Percentiles rank a stretch among this genome's conserved stretches.
Conservation (phyloP, 2,797 vertebrate species). For the Eospalax fontanierii region DNA sequence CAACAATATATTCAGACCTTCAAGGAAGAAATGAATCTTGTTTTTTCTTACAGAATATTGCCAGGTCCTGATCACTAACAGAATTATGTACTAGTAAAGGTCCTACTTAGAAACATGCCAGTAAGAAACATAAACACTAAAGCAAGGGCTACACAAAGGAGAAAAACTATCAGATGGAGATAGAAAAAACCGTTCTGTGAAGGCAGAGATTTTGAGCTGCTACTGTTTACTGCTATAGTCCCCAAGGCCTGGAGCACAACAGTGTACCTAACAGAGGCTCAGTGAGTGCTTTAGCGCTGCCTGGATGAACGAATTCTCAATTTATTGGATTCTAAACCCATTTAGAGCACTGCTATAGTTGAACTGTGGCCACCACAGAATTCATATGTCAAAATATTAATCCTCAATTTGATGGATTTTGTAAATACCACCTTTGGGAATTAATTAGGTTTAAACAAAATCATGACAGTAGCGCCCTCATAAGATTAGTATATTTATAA, state of each 20-base stretch:
- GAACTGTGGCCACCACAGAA: neutral
- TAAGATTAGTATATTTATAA: neutral
- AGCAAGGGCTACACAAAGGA: neutral
- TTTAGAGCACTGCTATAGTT: neutral
- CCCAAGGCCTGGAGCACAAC: neutral
- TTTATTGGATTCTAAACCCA: neutral
- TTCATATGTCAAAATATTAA: neutral
- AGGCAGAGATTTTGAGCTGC: neutral
- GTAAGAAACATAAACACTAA: neutral
- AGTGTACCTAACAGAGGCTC: neutral
- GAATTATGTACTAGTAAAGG: neutral
- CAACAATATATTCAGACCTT: slow-evolving; percentile 1
- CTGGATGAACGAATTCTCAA: neutral
- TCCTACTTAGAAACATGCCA: neutral
- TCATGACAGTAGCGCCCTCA: neutral
- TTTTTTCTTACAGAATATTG: slow-evolving; percentile 46
- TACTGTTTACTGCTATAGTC: neutral
- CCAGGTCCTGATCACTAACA: slow-evolving; percentile 16
- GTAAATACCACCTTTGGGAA: neutral
- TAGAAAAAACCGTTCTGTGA: neutral
- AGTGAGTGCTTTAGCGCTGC: neutral
- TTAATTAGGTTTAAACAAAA: slow-evolving; percentile 5
- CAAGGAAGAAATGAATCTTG: neutral
- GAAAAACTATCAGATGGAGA: neutral
- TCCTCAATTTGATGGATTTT: neutral